These are phyloP conservation scores for Zonotrichia leucophrys DNA, from an alignment of 2,113 vertebrate genomes.

Conservation along the genomic window DNA sequence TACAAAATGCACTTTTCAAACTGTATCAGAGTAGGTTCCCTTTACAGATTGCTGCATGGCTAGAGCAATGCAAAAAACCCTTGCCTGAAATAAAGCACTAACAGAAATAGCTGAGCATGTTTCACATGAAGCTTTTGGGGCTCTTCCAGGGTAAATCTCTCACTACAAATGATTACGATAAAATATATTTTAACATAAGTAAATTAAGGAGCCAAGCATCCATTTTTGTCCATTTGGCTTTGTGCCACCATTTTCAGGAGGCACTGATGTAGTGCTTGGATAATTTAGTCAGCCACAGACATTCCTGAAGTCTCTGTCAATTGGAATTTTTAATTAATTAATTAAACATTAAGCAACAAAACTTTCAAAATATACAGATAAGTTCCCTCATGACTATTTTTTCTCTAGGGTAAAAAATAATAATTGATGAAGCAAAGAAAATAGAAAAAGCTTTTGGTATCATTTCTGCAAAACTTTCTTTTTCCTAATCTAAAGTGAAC, in stretches of 20 bases:
- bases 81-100: slow-evolving; percentile 59
- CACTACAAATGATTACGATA: slow-evolving; percentile 53
- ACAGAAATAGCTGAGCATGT: slow-evolving; percentile 59
- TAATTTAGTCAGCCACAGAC: neutral
- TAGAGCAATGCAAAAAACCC: slow-evolving; percentile 50
- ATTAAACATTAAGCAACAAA: neutral
- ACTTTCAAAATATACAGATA: neutral
- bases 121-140: slow-evolving; percentile 45
- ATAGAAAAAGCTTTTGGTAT: neutral
- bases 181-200: slow-evolving; percentile 66
- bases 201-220: slow-evolving; percentile 42
- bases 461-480: neutral
- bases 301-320: neutral
- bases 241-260: neutral
- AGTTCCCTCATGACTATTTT: neutral
- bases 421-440: neutral
- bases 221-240: neutral
- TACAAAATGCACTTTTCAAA: slow-evolving; percentile 87
- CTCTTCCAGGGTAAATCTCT: slow-evolving; percentile 45
- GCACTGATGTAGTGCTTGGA: neutral
- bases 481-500: neutral
- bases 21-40: slow-evolving; percentile 80
- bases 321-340: neutral
- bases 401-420: neutral
- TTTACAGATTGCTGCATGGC: slow-evolving; percentile 75